These are phyloP conservation scores for Carposina sasakii DNA, from an alignment of 1,140 invertebrate genomes.

Conservation along the genomic window DNA sequence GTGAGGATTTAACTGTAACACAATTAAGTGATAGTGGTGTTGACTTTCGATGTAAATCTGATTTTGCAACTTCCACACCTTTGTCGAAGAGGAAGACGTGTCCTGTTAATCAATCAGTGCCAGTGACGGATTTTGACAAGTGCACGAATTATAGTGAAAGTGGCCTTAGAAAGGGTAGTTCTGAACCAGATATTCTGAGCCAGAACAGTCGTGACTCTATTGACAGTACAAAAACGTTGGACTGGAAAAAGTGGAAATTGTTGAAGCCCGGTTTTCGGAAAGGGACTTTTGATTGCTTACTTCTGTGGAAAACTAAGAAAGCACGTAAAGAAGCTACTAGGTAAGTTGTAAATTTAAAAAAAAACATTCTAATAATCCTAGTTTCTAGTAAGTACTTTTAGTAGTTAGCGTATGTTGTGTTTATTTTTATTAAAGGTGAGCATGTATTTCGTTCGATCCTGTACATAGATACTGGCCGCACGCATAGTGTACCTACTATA, in stretches of 20 bases:
- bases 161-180: constrained; percentile 54
- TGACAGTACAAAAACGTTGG: constrained; percentile 36
- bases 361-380: no score
- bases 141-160: constrained; percentile 42
- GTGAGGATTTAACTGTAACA: constrained; percentile 39
- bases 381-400: no score
- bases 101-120: constrained; percentile 39
- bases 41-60: constrained; percentile 32
- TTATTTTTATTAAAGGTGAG: no score
- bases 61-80: constrained; percentile 57
- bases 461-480: no score
- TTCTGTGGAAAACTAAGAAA: constrained; percentile 42
- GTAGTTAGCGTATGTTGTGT: no score
- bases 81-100: constrained; percentile 53
- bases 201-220: constrained; percentile 22
- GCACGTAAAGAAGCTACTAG: not conserved
- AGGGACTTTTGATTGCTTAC: constrained; percentile 56
- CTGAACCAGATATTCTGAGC: constrained; percentile 56
- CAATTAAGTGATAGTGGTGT: constrained; percentile 50
- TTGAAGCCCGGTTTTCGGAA: constrained; percentile 55
- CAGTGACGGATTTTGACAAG: constrained; percentile 49
- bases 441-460: no score
- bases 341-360: constrained; percentile 11
- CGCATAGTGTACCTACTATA: no score
- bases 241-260: constrained; percentile 48